Evolutionary conservation across 1,140 invertebrate genomes (phyloP), one percentile per base, ranked within the genome.

Genomic region (Papilio aristodemus): DNA sequence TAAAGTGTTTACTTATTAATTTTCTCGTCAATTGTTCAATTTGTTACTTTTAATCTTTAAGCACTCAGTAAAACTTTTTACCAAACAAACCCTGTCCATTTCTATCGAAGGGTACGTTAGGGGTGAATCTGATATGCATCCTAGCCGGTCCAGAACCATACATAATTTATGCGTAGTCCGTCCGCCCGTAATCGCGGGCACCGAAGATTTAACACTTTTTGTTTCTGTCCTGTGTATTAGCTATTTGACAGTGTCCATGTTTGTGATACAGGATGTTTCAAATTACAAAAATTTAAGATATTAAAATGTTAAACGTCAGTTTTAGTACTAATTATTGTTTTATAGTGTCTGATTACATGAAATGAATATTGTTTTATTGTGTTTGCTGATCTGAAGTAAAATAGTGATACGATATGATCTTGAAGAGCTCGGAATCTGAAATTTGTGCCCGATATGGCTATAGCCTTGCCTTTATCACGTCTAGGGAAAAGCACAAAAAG

Each of bases 201-300:
- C 73, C 25, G 59, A 74, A 76, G 79, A 82, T 81, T 83, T 76
- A 79, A 79, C 78, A 80, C 78, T 80, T 79, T 83, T 76, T 73
- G 71, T 76, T 71, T 63, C 69, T 68, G 63, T 68, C 68, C 57
- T 50, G 57, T 71, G 70, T 69, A 68, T 60, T 54, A 41, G 38
- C 59, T 39, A 62, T 39, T 62, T 62, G 36, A 8, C 9, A 59
- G 17, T 62, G 59, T 62, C 36, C 36, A 9, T 17, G 13, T 1
- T n/a, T 14, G 4, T 1, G 9, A 43, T 74, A 74, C 60, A 74
- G 68, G 5, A 8, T 71, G 67, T 71, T 71, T 19, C 0, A n/a
- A 36, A 59, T 22, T 39, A 19, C 9, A 41, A 27, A 62, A 58
- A 58, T 32, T 3, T 39, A 13, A 13, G 13, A 11, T 11, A 6